phyloP scores from a whole-genome alignment of 2,113 vertebrate genomes.

The Tragelaphus imberbis region DNA sequence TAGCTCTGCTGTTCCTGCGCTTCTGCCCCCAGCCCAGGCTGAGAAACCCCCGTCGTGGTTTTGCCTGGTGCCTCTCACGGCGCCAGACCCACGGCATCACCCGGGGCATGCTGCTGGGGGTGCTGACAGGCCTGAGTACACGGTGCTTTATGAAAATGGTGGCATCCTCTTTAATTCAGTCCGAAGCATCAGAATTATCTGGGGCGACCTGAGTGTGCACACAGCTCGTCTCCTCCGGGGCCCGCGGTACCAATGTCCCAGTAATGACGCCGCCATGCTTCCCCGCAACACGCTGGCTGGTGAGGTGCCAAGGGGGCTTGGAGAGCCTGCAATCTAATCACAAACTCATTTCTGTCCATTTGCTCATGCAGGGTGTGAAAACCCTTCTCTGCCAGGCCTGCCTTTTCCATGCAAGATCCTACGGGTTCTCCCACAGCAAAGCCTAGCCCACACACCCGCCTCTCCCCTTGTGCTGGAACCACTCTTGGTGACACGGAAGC shows the following conservation, averaged over 20 bases:
- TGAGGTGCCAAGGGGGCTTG: not conserved
- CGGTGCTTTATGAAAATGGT: not conserved
- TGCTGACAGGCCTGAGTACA: not conserved
- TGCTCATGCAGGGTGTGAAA: not conserved
- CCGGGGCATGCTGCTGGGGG: not conserved
- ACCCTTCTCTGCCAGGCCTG: not conserved
- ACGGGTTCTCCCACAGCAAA: not conserved
- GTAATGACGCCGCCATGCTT: not conserved
- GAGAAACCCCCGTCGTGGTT: not conserved
- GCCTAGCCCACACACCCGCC: not conserved
- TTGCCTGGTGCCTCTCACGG: not conserved
- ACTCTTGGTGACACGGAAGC: not conserved
- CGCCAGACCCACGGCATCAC: not conserved
- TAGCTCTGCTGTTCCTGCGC: not conserved
- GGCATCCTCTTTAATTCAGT: not conserved
- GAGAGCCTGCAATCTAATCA: not conserved
- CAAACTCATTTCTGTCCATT: not conserved
- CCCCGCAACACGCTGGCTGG: fast-evolving
- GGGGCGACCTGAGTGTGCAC: not conserved
- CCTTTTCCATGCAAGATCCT: too few species aligned
- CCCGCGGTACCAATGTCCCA: not conserved
- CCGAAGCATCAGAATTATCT: not conserved
- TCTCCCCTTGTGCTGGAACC: not conserved
- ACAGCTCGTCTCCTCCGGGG: not conserved
- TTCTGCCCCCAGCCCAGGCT: not conserved